A percentile compares a stretch with the other conserved stretches of the same genome.
phyloP scores from a whole-genome alignment of 2,888 invertebrate genomes.

The Zelleria hepariella region DNA sequence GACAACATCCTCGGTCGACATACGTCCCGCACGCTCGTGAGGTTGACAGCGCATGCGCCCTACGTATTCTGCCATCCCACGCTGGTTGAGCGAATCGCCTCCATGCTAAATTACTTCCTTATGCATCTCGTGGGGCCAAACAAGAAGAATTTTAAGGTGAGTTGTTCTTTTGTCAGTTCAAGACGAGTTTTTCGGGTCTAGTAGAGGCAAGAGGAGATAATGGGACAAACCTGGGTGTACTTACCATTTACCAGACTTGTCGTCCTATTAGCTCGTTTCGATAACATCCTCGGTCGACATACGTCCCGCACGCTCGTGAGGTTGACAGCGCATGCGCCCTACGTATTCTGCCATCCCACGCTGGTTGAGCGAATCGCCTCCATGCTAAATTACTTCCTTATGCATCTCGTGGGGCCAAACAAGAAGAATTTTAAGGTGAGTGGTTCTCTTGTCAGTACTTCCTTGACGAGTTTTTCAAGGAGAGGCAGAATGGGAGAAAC shows the following conservation, averaged over 20 bases:
- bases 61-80: conserved; percentile 90
- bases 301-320: conserved; percentile 88
- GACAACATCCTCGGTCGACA: conserved; percentile 93
- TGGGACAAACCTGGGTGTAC: no score
- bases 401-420: conserved; percentile 91
- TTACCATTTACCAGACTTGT: no score
- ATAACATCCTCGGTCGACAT: conserved; percentile 92
- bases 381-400: conserved; percentile 95
- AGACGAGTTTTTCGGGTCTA: no score
- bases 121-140: conserved; percentile 92
- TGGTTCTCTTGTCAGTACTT: no score
- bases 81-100: conserved; percentile 92
- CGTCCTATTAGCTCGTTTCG: conserved; percentile 89
- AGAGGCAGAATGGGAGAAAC: no score
- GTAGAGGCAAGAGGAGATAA: no score
- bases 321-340: conserved; percentile 80
- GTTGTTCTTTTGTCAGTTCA: no score
- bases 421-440: conserved; percentile 89
- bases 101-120: conserved; percentile 96
- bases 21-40: conserved; percentile 87
- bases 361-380: conserved; percentile 94
- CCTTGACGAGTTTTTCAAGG: no score
- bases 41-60: conserved; percentile 81
- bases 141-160: conserved; percentile 91
- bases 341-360: conserved; percentile 82